Base-by-base conservation (phyloP, 37 sponge, comb jelly and placozoan species). In the Geodia barretti region DNA sequence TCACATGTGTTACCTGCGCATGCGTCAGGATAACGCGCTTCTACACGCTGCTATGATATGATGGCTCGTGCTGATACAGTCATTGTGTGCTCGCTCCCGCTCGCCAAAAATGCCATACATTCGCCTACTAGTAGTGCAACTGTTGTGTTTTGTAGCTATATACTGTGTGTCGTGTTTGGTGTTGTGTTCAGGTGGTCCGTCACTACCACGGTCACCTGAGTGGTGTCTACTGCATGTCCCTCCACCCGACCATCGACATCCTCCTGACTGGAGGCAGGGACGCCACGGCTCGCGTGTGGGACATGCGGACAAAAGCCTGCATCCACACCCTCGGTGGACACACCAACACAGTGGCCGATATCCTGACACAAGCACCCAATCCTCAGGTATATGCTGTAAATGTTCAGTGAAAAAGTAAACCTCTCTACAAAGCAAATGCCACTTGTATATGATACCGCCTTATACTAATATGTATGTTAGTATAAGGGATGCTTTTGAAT, bases 171-270 rank as follows among this genome's bases (percentile, higher is more conserved):
- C 28, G 21, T 14, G 7, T 25, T 8, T 7, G 35, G 28, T 23
- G 5, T 35, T 20, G 14, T 32, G 58, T 58, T 8, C 69, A 98
- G 99, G 95, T 94, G 32, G 79, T 98, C 21, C 86, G 99, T 30
- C 97, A 98, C 72, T 98, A 98, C 70, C 99, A 98, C 71, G 99
- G 99, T 63, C 99, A 98, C 60, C 79, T 98, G 32, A 98, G 99
- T 87, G 99, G 91, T 43, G 97, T 98, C 3, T 88, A 98, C 73
- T 79, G 80, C 21, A 62, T 98, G 66, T 79, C 92, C 19, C 73
- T 98, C 4, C 99, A 98, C 70, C 99, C 99, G 19, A 88, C 97
- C 39, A 84, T 98, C 64, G 99, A 98, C 76, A 79, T 98, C 20
- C 81, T 98, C 31, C 75, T 96, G 42, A 91, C 97, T 64, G 89